Conservation (phyloP, 2,113 vertebrate genomes). For the Callocephalon fimbriatum region DNA sequence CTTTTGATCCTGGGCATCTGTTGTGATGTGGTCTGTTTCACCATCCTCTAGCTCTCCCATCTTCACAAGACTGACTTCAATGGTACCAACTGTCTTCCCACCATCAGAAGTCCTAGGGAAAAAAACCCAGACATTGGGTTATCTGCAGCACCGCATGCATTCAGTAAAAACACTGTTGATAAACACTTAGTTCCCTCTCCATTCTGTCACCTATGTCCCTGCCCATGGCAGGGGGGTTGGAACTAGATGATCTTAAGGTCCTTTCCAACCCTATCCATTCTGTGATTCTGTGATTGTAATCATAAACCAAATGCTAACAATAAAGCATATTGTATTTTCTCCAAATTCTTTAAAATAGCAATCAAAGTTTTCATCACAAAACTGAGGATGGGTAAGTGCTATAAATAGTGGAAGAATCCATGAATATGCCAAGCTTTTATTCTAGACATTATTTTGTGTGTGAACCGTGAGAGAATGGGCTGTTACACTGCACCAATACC, state of each 20-base stretch:
- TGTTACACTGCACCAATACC: background rate
- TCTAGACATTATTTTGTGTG: background rate
- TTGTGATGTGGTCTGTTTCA: slow-evolving; percentile 84
- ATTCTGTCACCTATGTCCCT: background rate
- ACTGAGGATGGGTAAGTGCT: background rate
- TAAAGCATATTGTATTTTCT: background rate
- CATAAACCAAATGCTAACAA: background rate
- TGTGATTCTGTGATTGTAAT: background rate
- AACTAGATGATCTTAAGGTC: background rate
- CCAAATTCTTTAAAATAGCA: background rate
- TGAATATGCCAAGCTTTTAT: background rate
- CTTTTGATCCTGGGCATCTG: slow-evolving; percentile 86
- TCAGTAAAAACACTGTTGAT: background rate
- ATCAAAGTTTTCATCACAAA: background rate
- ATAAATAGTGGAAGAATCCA: background rate
- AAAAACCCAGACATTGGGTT: background rate
- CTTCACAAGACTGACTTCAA: slow-evolving; percentile 91
- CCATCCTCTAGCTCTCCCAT: slow-evolving; percentile 95
- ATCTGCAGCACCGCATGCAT: background rate
- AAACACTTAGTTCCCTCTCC: background rate
- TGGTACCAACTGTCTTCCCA: slow-evolving; percentile 87
- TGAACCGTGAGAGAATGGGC: background rate
- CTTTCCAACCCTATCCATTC: background rate
- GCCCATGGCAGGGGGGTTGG: background rate
- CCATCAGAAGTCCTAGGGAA: slow-evolving; percentile 90